A percentile compares a stretch with the other conserved stretches of the same genome.
phyloP scores from a whole-genome alignment of 2,888 invertebrate species.

The Polydrusus pterygomalis region DNA sequence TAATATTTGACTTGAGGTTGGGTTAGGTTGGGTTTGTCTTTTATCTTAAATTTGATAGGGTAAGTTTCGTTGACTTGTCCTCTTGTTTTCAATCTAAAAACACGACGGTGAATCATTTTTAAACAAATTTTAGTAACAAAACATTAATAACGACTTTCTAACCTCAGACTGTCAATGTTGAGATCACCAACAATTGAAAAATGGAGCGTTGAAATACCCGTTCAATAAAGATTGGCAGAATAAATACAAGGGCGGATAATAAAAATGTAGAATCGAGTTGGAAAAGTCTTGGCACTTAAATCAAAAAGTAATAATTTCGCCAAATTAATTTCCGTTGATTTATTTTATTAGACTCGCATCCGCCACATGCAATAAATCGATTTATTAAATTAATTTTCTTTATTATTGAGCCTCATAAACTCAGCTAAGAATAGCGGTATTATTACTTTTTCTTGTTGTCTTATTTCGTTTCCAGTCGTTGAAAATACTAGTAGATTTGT shows the following conservation, averaged over 20 bases:
- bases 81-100: too few species aligned
- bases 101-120: too few species aligned
- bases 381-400: constrained; percentile 31
- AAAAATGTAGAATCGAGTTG: constrained; percentile 1
- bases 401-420: constrained; percentile 14
- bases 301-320: constrained; percentile 14
- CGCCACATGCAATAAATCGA: constrained; percentile 26
- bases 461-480: background rate
- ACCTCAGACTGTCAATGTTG: too few species aligned
- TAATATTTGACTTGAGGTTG: too few species aligned
- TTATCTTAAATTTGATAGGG: too few species aligned
- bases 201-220: too few species aligned
- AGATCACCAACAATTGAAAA: too few species aligned
- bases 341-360: constrained; percentile 26
- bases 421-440: constrained; percentile 10
- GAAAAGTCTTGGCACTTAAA: constrained; percentile 12
- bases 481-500: background rate
- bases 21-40: too few species aligned
- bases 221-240: background rate
- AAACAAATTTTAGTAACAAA: too few species aligned
- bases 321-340: constrained; percentile 18
- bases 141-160: too few species aligned
- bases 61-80: too few species aligned
- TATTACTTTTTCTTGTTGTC: constrained; percentile 15
- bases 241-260: background rate